Base-by-base conservation (phyloP, 2,888 invertebrate species). In the Cephus pygmeus region DNA sequence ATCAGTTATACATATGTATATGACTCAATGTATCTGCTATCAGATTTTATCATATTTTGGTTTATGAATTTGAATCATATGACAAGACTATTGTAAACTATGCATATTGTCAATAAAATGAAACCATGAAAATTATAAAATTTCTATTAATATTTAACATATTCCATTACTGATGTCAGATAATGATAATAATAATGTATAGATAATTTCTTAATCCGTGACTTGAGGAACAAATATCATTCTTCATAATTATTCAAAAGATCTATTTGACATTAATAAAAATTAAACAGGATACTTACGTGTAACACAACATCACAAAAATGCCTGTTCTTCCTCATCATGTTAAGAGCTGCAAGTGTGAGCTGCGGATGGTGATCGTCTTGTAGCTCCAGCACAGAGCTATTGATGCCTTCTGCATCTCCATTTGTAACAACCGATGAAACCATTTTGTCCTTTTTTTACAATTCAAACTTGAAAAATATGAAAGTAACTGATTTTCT, bases 291-390 rank as follows among this genome's bases (percentile, higher is more conserved):
- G n/a, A 31, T 23, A 92, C 94, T 94, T 89, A 96, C 97, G 91
- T 96, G 95, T 87, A 97, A 93, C 88, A 96, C 94, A 85, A 96
- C 96, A 92, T 97, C 97, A 92, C 96, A 97, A 92, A 97, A 96
- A 90, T 97, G 96, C 79, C 95, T 94, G 90, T 96, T 96, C 92
- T 96, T 96, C 87, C 96, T 93, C 94, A 97, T 94, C 92, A 94
- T 95, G 92, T 96, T 95, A 84, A 97, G 93, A 69, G 95, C 94
- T 77, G 92, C 92, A 81, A 96, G 93, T 84, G 94, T 94, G 84
- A 82, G 81, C 23, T 76, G 81, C 4, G 84, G 80, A 74, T 86
- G 85, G 74, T 77, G 82, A 75, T 86, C 85, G 73, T 86, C 86
- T 69, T 85, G 82, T n/a, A 86, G 79, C 75, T 85, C 85, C 78